Base-by-base conservation (phyloP, 2,113 vertebrate species). In the Callionymus lyra region DNA sequence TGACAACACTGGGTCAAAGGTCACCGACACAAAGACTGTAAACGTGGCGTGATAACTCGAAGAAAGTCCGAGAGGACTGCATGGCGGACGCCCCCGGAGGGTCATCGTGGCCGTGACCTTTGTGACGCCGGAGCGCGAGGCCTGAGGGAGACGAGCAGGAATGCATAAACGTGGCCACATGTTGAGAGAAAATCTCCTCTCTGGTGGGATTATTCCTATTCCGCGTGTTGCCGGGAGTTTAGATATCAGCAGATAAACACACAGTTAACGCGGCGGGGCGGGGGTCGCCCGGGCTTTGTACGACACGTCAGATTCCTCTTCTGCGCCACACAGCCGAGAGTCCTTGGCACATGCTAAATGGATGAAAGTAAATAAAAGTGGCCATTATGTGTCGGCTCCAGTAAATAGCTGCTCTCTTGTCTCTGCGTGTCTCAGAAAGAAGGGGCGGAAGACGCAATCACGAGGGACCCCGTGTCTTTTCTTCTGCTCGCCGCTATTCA, bases 341-440 rank as follows among this genome's bases (percentile, higher is more conserved):
- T 64, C 59, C 65, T 77, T 79, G 77, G 77, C 77, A 72, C 65
- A 56, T 62, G 59, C 72, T 80, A 76, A 80, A 78, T 78, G 70
- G 66, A 64, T 6, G 44, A 69, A 67, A 82, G 80, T 78, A 78
- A 80, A 80, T 82, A 74, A 80, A 77, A 78, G 80, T 80, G 72
- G 60, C 73, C 73, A 80, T 82, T 77, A 74, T 80, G 76, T 76
- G 65, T 33, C 59, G 65, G 49, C 75, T 77, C 63, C 73, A 79
- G 70, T 77, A 79, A 80, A 79, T 80, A 77, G 73, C 73, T 70
- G 69, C 69, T 77, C 77, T 74, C 73, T 80, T 80, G 72, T 79
- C 64, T 74, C 62, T 56, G 47, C 56, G 34, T 36, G 75, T 63
- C 73, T 73, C 70, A 75, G 66, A 78, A 74, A 75, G 70, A 80